A percentile compares a stretch with the other conserved stretches of the same genome.
Conservation (phyloP, 2,888 invertebrate genomes). For the Drosophila anceps region DNA sequence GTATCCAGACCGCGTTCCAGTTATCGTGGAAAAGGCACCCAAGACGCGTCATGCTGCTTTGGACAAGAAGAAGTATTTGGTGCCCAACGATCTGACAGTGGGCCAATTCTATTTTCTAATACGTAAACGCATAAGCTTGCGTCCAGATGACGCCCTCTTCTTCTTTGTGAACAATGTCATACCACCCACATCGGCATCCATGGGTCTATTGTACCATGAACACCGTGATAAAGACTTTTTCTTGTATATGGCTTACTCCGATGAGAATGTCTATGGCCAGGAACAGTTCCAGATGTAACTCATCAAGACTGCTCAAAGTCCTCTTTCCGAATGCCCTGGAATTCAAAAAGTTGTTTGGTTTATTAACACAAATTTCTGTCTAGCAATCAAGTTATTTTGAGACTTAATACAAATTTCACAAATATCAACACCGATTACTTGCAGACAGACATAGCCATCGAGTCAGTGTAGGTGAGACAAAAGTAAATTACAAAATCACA, state of each 20-base stretch:
- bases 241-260: slow-evolving; percentile 99
- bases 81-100: slow-evolving; percentile 97
- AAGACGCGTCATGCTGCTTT: slow-evolving; percentile 96
- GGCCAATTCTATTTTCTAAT: slow-evolving; percentile 99
- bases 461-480: not conserved
- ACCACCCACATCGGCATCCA: slow-evolving; percentile 97
- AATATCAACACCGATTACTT: not conserved
- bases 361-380: slow-evolving; percentile 19
- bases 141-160: slow-evolving; percentile 97
- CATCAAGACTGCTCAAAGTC: not conserved
- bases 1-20: slow-evolving; percentile 98
- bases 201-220: slow-evolving; percentile 98
- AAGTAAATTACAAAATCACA: not conserved
- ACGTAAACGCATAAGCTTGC: slow-evolving; percentile 96
- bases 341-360: not conserved
- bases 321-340: not conserved
- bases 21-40: slow-evolving; percentile 98
- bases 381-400: slow-evolving; percentile 26
- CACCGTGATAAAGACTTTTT: slow-evolving; percentile 99
- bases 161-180: slow-evolving; percentile 99
- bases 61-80: slow-evolving; percentile 98
- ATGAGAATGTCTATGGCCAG: slow-evolving; percentile 98
- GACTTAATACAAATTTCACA: not conserved
- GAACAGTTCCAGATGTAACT: slow-evolving; percentile 20
- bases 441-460: not conserved